Evolutionary conservation across 2,888 invertebrate species (phyloP).

Genomic region (Sphinx pinastri): DNA sequence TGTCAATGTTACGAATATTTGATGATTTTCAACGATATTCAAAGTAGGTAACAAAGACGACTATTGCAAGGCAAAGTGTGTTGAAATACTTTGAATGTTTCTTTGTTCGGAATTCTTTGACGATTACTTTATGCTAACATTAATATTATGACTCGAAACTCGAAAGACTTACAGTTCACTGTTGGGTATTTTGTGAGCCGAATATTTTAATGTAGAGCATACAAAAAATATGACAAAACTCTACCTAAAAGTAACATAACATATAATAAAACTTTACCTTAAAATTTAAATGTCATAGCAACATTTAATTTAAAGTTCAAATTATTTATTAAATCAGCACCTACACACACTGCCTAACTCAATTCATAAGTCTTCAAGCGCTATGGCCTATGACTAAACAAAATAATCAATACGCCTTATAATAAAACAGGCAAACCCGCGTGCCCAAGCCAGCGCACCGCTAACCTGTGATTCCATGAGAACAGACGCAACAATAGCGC

Average conservation of each 20-base stretch:
- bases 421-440: not conserved
- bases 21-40: conserved; percentile 3
- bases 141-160: not conserved
- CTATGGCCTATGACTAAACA: too few relatives aligned
- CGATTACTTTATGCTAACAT: conserved; percentile 14
- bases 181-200: not conserved
- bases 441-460: not conserved
- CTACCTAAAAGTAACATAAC: too few relatives aligned
- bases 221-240: too few relatives aligned
- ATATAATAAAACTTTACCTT: not conserved
- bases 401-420: not conserved
- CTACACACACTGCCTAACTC: too few relatives aligned
- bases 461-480: conserved; percentile 15
- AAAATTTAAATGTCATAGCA: too few relatives aligned
- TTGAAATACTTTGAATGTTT: conserved; percentile 16
- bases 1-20: not conserved
- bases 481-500: not conserved
- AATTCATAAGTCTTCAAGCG: too few relatives aligned
- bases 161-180: not conserved
- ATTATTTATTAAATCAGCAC: too few relatives aligned
- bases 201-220: not conserved
- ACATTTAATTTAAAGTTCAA: too few relatives aligned
- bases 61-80: conserved; percentile 8
- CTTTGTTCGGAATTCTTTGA: conserved; percentile 18
- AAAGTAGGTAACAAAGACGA: conserved; percentile 1